These are phyloP conservation scores for Homarus gammarus DNA, from an alignment of 2,888 invertebrate genomes.

Conservation along the genomic window DNA sequence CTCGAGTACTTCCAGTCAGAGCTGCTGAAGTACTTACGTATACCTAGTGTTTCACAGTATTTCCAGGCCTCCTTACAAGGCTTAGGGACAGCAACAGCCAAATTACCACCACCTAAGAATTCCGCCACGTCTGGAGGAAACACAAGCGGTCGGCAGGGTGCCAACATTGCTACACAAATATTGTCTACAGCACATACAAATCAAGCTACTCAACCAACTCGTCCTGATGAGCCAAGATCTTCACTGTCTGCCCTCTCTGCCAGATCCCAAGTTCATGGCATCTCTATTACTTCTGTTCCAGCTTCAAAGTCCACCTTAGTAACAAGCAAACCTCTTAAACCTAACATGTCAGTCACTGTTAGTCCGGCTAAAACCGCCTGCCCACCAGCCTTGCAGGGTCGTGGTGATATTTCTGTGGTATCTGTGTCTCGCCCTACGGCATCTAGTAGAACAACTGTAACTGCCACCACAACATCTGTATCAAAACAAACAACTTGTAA, in stretches of 20 bases:
- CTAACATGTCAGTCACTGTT: conserved; percentile 59
- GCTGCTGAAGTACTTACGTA: conserved; percentile 63
- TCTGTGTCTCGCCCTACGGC: conserved; percentile 40
- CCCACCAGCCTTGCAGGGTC: conserved; percentile 32
- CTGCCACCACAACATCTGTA: conserved; percentile 16
- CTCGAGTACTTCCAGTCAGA: conserved; percentile 63
- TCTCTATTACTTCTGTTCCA: conserved; percentile 64
- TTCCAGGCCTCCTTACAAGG: conserved; percentile 69
- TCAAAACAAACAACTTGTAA: conserved; percentile 9
- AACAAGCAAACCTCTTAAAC: conserved; percentile 30
- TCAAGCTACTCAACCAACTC: neutral
- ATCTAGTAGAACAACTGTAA: conserved; percentile 13
- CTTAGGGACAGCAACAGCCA: conserved; percentile 54
- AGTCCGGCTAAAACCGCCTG: conserved; percentile 51
- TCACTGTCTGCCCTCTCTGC: conserved; percentile 29
- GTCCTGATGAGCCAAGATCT: neutral
- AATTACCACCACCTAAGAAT: conserved; percentile 54
- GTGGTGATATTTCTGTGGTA: conserved; percentile 53
- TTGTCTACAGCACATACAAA: neutral
- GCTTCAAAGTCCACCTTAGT: conserved; percentile 16
- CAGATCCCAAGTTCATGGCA: conserved; percentile 53
- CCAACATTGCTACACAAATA: neutral
- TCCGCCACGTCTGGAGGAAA: neutral
- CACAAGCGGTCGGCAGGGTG: neutral
- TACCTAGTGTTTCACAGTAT: conserved; percentile 71